These are phyloP conservation scores for Julus scandinavius DNA, from an alignment of 2,888 invertebrate species.

Conservation along the genomic window DNA sequence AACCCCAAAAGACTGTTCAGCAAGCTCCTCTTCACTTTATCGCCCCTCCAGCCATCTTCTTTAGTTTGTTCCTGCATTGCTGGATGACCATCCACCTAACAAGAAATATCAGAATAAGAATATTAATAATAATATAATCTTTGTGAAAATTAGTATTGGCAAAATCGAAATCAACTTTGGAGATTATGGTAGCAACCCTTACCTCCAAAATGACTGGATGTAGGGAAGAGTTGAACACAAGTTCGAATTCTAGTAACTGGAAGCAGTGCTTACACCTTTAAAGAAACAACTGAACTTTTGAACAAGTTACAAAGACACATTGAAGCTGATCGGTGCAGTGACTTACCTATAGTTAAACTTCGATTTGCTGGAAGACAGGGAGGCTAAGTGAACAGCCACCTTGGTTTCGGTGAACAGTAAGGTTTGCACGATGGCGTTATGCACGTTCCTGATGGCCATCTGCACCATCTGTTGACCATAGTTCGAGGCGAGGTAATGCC, in stretches of 20 bases:
- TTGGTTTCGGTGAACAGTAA: slow-evolving; percentile 60
- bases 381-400: slow-evolving; percentile 57
- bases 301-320: background rate
- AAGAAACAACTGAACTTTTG: background rate
- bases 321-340: background rate
- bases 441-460: slow-evolving; percentile 59
- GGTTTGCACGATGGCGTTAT: slow-evolving; percentile 60
- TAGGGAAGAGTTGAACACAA: slow-evolving; percentile 64
- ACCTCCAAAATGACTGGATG: slow-evolving; percentile 64
- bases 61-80: slow-evolving; percentile 61
- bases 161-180: background rate
- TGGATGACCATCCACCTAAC: slow-evolving; percentile 61
- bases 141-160: background rate
- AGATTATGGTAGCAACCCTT: background rate
- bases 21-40: slow-evolving; percentile 60
- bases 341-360: slow-evolving; percentile 55
- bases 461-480: slow-evolving; percentile 60
- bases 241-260: slow-evolving; percentile 64
- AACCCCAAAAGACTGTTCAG: slow-evolving; percentile 62
- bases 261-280: slow-evolving; percentile 64
- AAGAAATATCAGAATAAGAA: background rate
- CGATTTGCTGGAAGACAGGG: slow-evolving; percentile 56
- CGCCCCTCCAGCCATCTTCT: slow-evolving; percentile 60
- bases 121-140: too few species aligned
- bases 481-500: slow-evolving; percentile 61